A percentile compares a stretch with the other conserved stretches of the same genome.
Conservation (phyloP, 1,140 invertebrate species). For the Nephotettix cincticeps region DNA sequence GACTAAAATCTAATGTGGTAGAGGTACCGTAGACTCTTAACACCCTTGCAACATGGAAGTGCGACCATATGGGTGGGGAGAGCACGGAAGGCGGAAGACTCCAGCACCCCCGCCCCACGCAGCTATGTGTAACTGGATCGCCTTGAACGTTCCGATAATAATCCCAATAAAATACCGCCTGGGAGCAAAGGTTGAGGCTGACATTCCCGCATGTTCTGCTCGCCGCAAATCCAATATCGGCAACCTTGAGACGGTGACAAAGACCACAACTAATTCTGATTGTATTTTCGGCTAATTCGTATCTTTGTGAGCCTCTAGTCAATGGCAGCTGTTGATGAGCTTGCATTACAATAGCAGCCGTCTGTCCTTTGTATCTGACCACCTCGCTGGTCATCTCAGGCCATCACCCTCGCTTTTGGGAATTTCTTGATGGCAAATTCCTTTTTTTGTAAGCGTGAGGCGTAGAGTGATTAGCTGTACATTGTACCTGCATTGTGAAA, state of each 20-base stretch:
- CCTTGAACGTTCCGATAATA: background rate
- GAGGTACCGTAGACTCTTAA: no score
- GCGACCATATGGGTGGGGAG: no score
- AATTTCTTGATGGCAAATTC: no score
- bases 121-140: background rate
- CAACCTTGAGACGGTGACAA: conserved; percentile 5
- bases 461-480: no score
- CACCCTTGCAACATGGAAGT: no score
- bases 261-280: conserved; percentile 6
- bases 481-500: no score
- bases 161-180: background rate
- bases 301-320: background rate
- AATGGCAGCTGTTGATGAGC: background rate
- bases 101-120: no score
- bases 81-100: background rate
- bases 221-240: conserved; percentile 3
- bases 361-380: background rate
- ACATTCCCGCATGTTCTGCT: conserved; percentile 2
- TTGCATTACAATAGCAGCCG: background rate
- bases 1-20: no score
- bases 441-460: no score
- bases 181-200: conserved; percentile 9
- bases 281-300: conserved; percentile 3
- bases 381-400: background rate
- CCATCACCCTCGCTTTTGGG: background rate